Percentiles rank a stretch among this genome's conserved stretches.
Evolutionary conservation across 2,113 vertebrate genomes (phyloP).

Genomic region (Nestor notabilis): DNA sequence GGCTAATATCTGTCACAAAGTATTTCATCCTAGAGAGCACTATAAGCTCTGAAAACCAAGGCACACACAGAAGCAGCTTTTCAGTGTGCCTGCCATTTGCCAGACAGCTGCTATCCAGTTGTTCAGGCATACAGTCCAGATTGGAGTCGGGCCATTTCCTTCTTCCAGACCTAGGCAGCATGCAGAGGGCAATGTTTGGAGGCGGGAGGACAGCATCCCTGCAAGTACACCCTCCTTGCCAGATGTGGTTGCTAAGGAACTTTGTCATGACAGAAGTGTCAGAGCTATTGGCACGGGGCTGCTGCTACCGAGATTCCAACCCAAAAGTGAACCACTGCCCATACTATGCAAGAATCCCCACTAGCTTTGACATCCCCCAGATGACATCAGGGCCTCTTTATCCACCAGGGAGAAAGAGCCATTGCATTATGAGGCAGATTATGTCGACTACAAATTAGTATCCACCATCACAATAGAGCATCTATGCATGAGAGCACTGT

Average conservation of each 20-base stretch:
- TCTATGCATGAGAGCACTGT: background rate
- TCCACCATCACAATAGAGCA: background rate
- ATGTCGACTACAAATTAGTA: no score
- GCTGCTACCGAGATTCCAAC: background rate
- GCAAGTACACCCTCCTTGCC: background rate
- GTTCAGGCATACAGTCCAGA: background rate
- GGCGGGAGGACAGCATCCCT: background rate
- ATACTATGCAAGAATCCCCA: rapidly evolving
- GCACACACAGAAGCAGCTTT: background rate
- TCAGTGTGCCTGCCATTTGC: background rate
- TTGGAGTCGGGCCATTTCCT: rapidly evolving
- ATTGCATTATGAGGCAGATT: background rate
- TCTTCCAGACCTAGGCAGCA: background rate
- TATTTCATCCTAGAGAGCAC: background rate
- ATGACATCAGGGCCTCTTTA: background rate
- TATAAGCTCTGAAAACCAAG: background rate
- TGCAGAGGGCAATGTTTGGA: rapidly evolving
- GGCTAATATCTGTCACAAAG: background rate
- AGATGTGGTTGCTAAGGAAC: background rate
- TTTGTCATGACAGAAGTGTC: background rate
- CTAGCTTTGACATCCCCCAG: background rate
- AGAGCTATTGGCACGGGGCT: background rate
- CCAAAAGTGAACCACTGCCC: background rate
- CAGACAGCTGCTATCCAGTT: background rate
- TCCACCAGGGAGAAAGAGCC: background rate